phyloP scores from a whole-genome alignment of 2,888 invertebrate species.

The Pachliopta kotzebuea region DNA sequence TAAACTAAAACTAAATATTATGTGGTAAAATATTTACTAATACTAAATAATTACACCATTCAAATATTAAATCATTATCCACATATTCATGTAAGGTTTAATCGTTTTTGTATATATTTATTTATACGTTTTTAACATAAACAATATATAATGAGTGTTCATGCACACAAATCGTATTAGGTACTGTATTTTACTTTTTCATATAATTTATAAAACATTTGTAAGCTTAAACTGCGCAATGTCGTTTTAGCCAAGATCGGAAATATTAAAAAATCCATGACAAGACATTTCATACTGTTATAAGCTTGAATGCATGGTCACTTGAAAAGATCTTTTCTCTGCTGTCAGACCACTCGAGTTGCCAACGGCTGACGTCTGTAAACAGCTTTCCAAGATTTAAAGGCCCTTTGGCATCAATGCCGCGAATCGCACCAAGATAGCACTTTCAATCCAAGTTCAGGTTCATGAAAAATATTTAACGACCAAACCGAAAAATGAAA shows the following conservation, averaged over 20 bases:
- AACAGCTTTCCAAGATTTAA: conserved; percentile 55
- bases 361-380: conserved; percentile 41
- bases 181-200: no score
- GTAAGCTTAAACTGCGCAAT: background rate
- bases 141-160: no score
- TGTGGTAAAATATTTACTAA: no score
- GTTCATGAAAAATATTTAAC: conserved; percentile 26
- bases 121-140: no score
- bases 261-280: background rate
- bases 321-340: conserved; percentile 43
- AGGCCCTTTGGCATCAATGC: conserved; percentile 35
- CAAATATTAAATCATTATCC: no score
- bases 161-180: no score
- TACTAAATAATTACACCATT: no score
- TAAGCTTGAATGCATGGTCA: conserved; percentile 37
- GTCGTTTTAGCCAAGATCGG: background rate
- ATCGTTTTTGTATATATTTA: no score
- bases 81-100: no score
- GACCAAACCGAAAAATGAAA: background rate
- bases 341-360: conserved; percentile 43
- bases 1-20: no score
- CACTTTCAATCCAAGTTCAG: conserved; percentile 26
- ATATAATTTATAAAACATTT: background rate
- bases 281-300: conserved; percentile 9
- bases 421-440: conserved; percentile 24